Base-by-base conservation (phyloP, 2,113 vertebrate species). In the Hypocryptadius cinnamomeus region DNA sequence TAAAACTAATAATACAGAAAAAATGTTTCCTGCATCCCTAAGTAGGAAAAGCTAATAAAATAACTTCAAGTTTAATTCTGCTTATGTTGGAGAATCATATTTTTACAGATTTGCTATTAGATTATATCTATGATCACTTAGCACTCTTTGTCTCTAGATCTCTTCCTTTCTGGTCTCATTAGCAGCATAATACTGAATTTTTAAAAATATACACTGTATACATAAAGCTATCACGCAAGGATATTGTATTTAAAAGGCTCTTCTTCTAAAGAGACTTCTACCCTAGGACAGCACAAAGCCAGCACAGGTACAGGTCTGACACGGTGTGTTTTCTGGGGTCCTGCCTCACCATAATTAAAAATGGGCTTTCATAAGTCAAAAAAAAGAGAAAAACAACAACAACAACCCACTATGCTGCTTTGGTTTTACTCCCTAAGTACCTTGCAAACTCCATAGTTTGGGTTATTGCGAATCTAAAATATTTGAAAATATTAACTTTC, bases 301-400 rank as follows among this genome's bases (percentile, higher is more conserved):
- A 80, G 17, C 11, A n/a, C 15, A 80, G 7, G 23, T 44, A 51
- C 10, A 69, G 5, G 27, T 56, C 51, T 57, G 39, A 72, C 22
- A 74, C 30, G 3, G 4, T 18, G 40, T 4, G 5, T 44, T 74
- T 86, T 57, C 47, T 84, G n/a, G 27, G 27, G 8, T 71, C 18
- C 44, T 76, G 15, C 10, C 44, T 37, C 31, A 42, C 18, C 51
- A 4, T 44, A n/a, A 71, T 54, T 79, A 89, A 45, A 31, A 80
- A 81, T 20, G 2, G n/a, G 9, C 2, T 70, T 92, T 61, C 48
- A 86, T 24, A 25, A 53, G 5, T 30, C 0, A 23, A 79, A 53
- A 31, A 11, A 14, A 20, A 21, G 2, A 7, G 3, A 9, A 39
- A 21, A 2, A 6, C 2, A 10, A 33, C 19, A 48, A 27, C 48